Base-by-base conservation (phyloP, 2,888 invertebrate species). In the Seira ritae region DNA sequence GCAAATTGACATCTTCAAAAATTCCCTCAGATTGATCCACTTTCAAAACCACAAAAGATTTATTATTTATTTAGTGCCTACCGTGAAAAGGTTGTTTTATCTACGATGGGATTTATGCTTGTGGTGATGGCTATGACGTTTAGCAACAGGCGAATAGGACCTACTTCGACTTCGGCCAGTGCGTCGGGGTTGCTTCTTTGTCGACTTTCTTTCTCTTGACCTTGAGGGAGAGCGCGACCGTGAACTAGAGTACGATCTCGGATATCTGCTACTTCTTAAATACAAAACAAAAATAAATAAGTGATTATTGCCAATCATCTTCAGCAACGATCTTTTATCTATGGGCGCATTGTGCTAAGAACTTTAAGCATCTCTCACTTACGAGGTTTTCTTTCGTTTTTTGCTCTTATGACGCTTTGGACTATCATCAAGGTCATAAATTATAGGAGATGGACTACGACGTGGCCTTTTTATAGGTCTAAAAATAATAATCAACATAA, bases 341-440 rank as follows among this genome's bases (percentile, higher is more conserved):
- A n/a, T n/a, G n/a, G n/a, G n/a, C n/a, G n/a, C 12, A 42, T 42
- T 42, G 42, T 42, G 42, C 4, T 37, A 79, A 15, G n/a, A n/a
- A n/a, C n/a, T n/a, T n/a, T n/a, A n/a, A n/a, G n/a, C n/a, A n/a
- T 23, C 23, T 42, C 37, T 22, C 10, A 70, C 84, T 86, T 85
- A 90, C 90, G 89, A 89, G 73, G 89, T 89, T 69, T 90, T 90
- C 88, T 90, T 90, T 31, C 89, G 85, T 77, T 90, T 89, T 79
- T 90, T 90, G 84, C 90, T 89, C 78, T 90, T 90, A 62, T 89
- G 88, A 4, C 89, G 88, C 22, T 88, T 86, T 37, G 90, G 90
- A 80, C 92, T 91, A 67, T 90, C 91, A 75, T 84, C 60, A 6
- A 60, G 17, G 60, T 60, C 78, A 60, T 84, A 89, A 37, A 82